Base-by-base conservation (phyloP, 2,888 invertebrate genomes). In the Drosophila mettleri region DNA sequence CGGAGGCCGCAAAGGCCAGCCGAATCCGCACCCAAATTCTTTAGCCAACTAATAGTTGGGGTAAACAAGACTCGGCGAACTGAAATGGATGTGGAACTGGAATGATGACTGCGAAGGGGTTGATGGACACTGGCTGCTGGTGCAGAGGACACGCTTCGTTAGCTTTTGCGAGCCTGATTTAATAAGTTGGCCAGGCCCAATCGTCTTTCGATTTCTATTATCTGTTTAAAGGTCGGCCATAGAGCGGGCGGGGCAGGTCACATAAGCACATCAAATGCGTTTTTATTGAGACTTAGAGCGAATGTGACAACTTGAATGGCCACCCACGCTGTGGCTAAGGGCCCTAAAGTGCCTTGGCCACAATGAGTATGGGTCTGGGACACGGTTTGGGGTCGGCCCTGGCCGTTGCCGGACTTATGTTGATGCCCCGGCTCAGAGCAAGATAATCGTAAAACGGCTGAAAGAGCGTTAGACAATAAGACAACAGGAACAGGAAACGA, bases 401-500 rank as follows among this genome's bases (percentile, higher is more conserved):
- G n/a, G 5, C 24, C 5, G 24, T 5, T 24, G 24, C 24, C 45
- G 22, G 45, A 9, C 29, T 34, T 33, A 38, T 41, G 67, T 63
- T 45, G 51, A 43, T 45, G 52, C 20, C 51, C 14, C 36, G 36
- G 48, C 70, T 3, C 53, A 51, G 57, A 58, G 57, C 57, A 53
- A 78, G 69, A 77, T 80, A 86, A 73, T 87, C 77, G 86, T 84
- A 88, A 86, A 83, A 72, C 74, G 69, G 60, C 83, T 72, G 72
- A 62, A 69, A 62, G 69, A 66, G 54, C 33, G 52, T 67, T 75
- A 72, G 67, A 81, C 79, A 83, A 80, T 78, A 67, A 54, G 68
- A 71, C 74, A 66, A 81, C 86, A 86, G 89, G 86, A 89, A 86
- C 74, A 87, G 87, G 85, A 85, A 86, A 87, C 77, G 89, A 85